These are phyloP conservation scores for Psittacula cyanocephala DNA, from an alignment of 2,113 vertebrate genomes.

Conservation along the genomic window DNA sequence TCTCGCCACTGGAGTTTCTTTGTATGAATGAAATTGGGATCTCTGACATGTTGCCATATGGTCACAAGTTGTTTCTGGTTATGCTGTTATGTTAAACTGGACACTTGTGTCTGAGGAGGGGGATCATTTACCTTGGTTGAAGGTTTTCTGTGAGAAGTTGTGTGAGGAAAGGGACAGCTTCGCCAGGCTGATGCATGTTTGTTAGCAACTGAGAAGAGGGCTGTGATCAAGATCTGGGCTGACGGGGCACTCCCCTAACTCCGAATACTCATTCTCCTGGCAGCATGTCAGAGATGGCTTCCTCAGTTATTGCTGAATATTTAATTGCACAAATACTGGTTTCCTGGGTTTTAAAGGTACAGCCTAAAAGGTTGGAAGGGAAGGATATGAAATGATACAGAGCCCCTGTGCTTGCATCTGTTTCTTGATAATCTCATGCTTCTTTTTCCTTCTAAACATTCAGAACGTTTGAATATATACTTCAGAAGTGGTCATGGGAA, in stretches of 20 bases:
- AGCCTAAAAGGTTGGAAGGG: not conserved
- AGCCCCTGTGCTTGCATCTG: not conserved
- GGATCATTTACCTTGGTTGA: not conserved
- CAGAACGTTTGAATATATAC: not conserved
- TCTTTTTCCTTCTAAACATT: not conserved
- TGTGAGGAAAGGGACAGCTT: not conserved
- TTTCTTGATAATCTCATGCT: not conserved
- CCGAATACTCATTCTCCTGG: not conserved
- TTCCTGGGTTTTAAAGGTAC: not conserved
- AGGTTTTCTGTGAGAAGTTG: not conserved
- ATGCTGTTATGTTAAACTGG: not conserved
- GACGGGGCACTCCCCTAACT: not conserved
- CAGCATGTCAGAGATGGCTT: not conserved
- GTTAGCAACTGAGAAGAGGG: not conserved
- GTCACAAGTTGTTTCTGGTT: not conserved
- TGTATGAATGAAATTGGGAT: not conserved
- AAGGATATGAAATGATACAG: not conserved
- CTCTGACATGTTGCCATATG: fast-evolving
- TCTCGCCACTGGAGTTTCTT: not conserved
- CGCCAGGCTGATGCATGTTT: not conserved
- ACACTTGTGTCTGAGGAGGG: not conserved
- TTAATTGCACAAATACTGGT: not conserved
- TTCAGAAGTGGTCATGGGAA: not conserved
- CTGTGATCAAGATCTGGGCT: not conserved
- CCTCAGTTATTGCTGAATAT: not conserved